Evolutionary conservation across 2,888 invertebrate genomes (phyloP), one percentile per base, ranked within the genome.

Genomic region (Hyposoter didymator): DNA sequence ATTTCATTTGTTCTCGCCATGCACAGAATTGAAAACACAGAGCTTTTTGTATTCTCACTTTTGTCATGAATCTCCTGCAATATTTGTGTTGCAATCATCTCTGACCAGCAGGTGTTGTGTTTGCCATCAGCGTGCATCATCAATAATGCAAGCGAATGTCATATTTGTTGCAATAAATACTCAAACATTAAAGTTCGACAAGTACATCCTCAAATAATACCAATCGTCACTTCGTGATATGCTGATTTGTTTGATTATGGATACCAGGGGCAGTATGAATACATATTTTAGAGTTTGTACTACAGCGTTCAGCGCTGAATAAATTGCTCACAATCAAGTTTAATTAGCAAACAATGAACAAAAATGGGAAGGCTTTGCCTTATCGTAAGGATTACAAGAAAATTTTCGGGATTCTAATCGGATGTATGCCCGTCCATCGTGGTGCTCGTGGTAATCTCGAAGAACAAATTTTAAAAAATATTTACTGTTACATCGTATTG

Each of bases 101-200:
- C 28, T 66, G 74, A 45, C 45, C 5, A 35, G 35, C 67, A 74
- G 10, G 75, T 66, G 49, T 39, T 66, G 22, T 19, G 66, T 66
- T 52, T 39, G 28, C 12, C 45, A 43, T 55, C 39, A 75, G 62
- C 59, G 52, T 70, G 74, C 62, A 76, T 82, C 62, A 76, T 76
- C 47, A 70, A 76, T 39, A 39, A n/a, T n/a, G 28, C 19, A 6
- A 10, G 35, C 19, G 43, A 49, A 49, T 59, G 49, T 70, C 47
- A 59, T 39, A 64, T 22, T 70, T 82, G 75, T 62, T 49, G 69
- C 69, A 52, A 49, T 67, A 74, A 43, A 81, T 74, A 66, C 32
- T 49, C 73, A 52, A 73, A 10, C 45, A 22, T 73, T 73, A n/a
- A 45, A 14, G 14, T 43, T 43, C 14, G 19, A 39, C 55, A 39